Percentiles rank a stretch among this genome's conserved stretches.
phyloP scores from a whole-genome alignment of 2,113 vertebrate genomes.

The Mobula hypostoma region DNA sequence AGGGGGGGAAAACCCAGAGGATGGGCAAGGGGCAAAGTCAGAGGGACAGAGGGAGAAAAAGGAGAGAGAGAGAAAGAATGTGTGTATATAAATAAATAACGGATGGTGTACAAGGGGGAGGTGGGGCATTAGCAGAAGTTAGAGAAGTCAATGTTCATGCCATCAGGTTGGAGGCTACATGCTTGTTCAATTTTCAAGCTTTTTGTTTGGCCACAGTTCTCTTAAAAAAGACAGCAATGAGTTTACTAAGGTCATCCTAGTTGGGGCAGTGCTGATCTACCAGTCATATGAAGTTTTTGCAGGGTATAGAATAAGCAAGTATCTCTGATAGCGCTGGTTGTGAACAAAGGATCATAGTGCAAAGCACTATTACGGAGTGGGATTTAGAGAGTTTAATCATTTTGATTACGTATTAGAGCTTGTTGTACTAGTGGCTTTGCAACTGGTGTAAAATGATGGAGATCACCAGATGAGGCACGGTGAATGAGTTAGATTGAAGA shows the following conservation, averaged over 20 bases:
- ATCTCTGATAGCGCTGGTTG: neutral
- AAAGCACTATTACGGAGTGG: neutral
- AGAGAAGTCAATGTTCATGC: too few species aligned
- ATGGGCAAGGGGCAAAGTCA: too few species aligned
- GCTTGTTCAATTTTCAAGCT: neutral
- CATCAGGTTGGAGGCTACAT: neutral
- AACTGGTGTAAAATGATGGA: neutral
- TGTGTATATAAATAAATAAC: too few species aligned
- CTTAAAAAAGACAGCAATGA: neutral
- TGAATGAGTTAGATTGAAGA: neutral
- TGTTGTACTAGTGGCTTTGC: neutral
- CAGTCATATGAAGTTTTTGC: neutral
- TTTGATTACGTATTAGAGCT: neutral
- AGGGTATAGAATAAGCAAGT: neutral
- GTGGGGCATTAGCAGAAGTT: too few species aligned
- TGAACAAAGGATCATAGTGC: neutral
- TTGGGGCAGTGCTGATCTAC: neutral
- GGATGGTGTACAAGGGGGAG: too few species aligned
- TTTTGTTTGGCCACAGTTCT: neutral
- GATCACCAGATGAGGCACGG: neutral
- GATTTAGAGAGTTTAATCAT: neutral
- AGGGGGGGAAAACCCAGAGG: too few species aligned
- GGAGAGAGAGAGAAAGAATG: too few species aligned
- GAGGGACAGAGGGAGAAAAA: too few species aligned
- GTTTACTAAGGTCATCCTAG: neutral